These are phyloP conservation scores for Cenopis cana DNA, from an alignment of 2,888 invertebrate species.

Conservation along the genomic window DNA sequence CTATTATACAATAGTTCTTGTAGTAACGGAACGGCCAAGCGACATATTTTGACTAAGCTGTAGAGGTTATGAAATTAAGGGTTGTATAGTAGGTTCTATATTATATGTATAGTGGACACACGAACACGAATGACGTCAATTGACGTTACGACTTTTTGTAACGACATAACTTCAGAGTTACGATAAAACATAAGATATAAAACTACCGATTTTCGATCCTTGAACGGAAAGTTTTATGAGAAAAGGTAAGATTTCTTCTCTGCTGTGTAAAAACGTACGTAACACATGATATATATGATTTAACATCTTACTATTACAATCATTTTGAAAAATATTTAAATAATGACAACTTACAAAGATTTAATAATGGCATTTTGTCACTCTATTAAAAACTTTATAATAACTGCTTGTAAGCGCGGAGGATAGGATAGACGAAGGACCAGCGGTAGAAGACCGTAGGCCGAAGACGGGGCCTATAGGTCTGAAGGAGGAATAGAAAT, in stretches of 20 bases:
- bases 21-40: too few relatives aligned
- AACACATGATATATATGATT: neutral
- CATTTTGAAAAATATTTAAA: neutral
- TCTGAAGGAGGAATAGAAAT: too few relatives aligned
- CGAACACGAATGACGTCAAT: neutral
- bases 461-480: too few relatives aligned
- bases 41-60: too few relatives aligned
- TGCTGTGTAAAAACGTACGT: neutral
- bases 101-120: neutral
- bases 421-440: too few relatives aligned
- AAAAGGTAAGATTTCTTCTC: constrained; percentile 18
- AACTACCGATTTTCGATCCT: constrained; percentile 37
- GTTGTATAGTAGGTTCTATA: too few relatives aligned
- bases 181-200: constrained; percentile 29
- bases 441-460: too few relatives aligned
- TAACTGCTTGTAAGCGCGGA: too few relatives aligned
- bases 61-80: too few relatives aligned
- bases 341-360: neutral
- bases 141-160: constrained; percentile 30
- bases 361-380: neutral
- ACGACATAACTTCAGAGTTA: constrained; percentile 33
- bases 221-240: constrained; percentile 24
- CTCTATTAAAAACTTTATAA: constrained; percentile 6
- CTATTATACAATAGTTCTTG: too few relatives aligned
- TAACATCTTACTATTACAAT: neutral